A percentile compares a stretch with the other conserved stretches of the same genome.
phyloP scores from a whole-genome alignment of 2,797 vertebrate species.

The Gadopsis bispinosus region DNA sequence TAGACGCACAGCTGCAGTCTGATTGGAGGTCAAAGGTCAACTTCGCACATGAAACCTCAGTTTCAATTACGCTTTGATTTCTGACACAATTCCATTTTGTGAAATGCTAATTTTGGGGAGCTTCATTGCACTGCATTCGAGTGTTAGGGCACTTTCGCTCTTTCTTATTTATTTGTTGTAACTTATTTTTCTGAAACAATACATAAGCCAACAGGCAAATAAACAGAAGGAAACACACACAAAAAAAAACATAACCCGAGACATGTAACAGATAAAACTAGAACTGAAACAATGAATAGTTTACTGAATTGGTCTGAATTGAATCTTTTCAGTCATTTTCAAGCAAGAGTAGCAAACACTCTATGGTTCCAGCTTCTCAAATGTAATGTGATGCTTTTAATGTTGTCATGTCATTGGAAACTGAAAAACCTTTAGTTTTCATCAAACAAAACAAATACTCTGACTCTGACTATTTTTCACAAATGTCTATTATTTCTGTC shows the following conservation, averaged over 20 bases:
- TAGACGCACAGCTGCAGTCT: not conserved
- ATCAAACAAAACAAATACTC: not conserved
- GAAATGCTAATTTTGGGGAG: not conserved
- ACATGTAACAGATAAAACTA: not conserved
- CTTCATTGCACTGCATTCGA: not conserved
- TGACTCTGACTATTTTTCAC: not conserved
- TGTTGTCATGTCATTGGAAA: not conserved
- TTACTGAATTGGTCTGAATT: not conserved
- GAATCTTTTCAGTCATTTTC: not conserved
- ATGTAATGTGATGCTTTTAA: not conserved
- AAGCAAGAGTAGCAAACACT: not conserved
- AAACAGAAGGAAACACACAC: not conserved
- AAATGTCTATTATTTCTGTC: too few species aligned
- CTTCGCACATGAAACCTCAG: not conserved
- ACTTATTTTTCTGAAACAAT: not conserved
- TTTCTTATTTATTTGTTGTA: not conserved
- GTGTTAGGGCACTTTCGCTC: not conserved
- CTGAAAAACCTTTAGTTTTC: too few species aligned
- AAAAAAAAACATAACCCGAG: not conserved
- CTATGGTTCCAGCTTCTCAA: not conserved
- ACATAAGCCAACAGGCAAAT: not conserved
- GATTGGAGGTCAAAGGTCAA: slow-evolving; percentile 29
- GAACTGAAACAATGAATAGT: not conserved
- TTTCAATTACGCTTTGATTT: slow-evolving; percentile 2
- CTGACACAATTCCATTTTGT: not conserved